Percentiles rank a stretch among this genome's conserved stretches.
phyloP scores from a whole-genome alignment of 2,888 invertebrate species.

The Therioaphis trifolii region DNA sequence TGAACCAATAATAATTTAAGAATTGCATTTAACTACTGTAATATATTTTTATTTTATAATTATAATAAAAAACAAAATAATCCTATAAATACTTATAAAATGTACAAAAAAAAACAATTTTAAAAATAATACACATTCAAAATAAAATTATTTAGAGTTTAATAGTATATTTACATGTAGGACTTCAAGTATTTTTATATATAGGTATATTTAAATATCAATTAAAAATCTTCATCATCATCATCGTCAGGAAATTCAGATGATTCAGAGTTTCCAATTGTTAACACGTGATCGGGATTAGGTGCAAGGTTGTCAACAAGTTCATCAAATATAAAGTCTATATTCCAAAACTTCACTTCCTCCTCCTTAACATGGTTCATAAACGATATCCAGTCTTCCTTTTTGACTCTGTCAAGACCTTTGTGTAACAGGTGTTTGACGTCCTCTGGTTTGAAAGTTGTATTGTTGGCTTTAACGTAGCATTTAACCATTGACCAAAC shows the following conservation, averaged over 20 bases:
- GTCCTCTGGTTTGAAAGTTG: constrained; percentile 33
- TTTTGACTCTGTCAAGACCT: constrained; percentile 25
- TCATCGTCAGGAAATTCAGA: no score
- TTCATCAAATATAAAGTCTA: constrained; percentile 26
- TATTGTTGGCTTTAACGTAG: constrained; percentile 32
- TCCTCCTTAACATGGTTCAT: constrained; percentile 30
- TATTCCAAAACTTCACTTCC: constrained; percentile 34
- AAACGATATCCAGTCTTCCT: constrained; percentile 17
- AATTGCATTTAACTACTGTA: no score
- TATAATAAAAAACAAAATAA: no score
- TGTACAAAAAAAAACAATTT: no score
- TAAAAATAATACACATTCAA: no score
- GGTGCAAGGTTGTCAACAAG: constrained; percentile 17
- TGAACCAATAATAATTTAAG: no score
- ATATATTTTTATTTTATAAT: no score
- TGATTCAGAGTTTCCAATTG: constrained; percentile 2
- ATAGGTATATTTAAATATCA: no score
- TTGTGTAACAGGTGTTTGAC: constrained; percentile 29
- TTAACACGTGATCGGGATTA: constrained; percentile 22
- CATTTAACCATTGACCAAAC: constrained; percentile 36
- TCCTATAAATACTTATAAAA: no score
- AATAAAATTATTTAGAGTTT: no score
- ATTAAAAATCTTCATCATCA: constrained; percentile 12
- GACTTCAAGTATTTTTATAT: background rate
- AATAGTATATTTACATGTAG: no score